These are phyloP conservation scores for Podocnemis expansa DNA, from an alignment of 2,113 vertebrate species.

Conservation along the genomic window DNA sequence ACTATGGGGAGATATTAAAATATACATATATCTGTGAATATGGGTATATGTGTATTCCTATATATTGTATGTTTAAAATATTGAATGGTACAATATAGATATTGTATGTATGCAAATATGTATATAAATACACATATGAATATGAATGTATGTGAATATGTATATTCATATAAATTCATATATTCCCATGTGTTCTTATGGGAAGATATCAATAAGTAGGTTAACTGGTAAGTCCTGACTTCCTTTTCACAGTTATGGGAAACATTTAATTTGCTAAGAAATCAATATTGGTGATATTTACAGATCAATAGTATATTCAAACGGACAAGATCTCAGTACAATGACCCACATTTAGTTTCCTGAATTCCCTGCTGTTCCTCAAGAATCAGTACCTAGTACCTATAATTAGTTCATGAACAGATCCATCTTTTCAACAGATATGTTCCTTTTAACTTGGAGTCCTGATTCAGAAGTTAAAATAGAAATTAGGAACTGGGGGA, in stretches of 20 bases:
- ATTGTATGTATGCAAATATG: too few relatives aligned
- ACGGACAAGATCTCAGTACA: not conserved
- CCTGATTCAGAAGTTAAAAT: not conserved
- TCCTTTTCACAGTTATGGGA: not conserved
- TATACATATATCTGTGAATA: too few relatives aligned
- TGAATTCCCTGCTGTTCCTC: accelerated
- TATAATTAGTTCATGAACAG: not conserved
- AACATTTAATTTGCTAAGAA: not conserved
- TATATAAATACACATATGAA: too few relatives aligned
- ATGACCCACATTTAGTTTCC: not conserved
- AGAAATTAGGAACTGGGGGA: not conserved
- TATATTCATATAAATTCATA: too few relatives aligned
- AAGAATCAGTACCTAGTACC: not conserved
- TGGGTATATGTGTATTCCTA: too few relatives aligned
- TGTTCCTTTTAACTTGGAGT: not conserved
- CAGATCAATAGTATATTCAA: not conserved
- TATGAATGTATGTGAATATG: too few relatives aligned
- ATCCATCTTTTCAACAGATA: not conserved
- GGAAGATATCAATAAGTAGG: not conserved
- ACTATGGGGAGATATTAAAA: too few relatives aligned
- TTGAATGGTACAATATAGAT: too few relatives aligned
- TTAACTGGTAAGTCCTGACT: not conserved
- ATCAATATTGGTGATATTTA: not conserved
- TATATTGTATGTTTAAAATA: too few relatives aligned
- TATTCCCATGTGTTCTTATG: too few relatives aligned